Percentiles rank a stretch among this genome's conserved stretches.
These are phyloP conservation scores for Opisthograptis luteolata DNA, from an alignment of 2,888 invertebrate species.

Conservation along the genomic window DNA sequence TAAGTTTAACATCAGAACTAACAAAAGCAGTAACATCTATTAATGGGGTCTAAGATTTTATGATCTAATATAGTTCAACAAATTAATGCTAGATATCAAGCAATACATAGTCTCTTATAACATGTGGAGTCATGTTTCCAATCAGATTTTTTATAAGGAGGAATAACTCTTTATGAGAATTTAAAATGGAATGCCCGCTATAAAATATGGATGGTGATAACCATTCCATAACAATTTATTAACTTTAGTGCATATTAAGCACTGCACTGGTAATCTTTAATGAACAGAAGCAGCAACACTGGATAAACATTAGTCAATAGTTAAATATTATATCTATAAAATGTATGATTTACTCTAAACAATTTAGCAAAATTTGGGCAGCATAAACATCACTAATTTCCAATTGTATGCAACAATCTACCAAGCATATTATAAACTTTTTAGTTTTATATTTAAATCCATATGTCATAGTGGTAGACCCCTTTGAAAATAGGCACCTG, in stretches of 20 bases:
- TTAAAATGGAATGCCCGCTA: conserved; percentile 71
- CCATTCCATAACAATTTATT: conserved; percentile 51
- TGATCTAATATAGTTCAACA: conserved; percentile 39
- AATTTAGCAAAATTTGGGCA: conserved; percentile 32
- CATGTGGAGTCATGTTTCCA: conserved; percentile 52
- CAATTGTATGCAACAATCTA: conserved; percentile 2
- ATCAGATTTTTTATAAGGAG: conserved; percentile 52
- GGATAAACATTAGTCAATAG: conserved; percentile 49
- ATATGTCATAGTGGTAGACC: neutral
- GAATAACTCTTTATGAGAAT: conserved; percentile 55
- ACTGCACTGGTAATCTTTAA: conserved; percentile 61
- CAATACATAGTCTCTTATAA: conserved; percentile 61
- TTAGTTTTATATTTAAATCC: neutral
- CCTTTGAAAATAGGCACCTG: conserved; percentile 11
- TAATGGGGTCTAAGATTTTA: conserved; percentile 40
- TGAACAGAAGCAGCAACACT: conserved; percentile 51
- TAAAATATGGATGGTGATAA: conserved; percentile 40
- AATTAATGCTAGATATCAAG: conserved; percentile 55
- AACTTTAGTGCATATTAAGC: conserved; percentile 58
- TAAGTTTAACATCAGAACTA: neutral
- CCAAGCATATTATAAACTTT: neutral
- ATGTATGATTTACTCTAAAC: conserved; percentile 41
- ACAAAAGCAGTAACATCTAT: conserved; percentile 18
- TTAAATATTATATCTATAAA: conserved; percentile 43
- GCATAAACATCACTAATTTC: conserved; percentile 12